A percentile compares a stretch with the other conserved stretches of the same genome.
Evolutionary conservation across 2,888 invertebrate genomes (phyloP).

Genomic region (Hemithea aestivaria): DNA sequence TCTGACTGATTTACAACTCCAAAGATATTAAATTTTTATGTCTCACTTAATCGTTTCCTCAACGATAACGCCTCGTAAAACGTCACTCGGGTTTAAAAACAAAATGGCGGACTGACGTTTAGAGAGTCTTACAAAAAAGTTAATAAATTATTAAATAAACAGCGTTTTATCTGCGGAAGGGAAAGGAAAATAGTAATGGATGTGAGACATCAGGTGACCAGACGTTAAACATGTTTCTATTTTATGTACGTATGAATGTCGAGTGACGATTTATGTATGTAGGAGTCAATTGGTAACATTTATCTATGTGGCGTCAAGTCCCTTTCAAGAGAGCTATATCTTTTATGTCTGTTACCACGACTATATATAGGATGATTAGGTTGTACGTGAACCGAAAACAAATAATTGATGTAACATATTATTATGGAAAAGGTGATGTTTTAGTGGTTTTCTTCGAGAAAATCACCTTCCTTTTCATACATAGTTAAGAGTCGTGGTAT

Average conservation of each 20-base stretch:
- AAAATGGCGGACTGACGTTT: constrained; percentile 31
- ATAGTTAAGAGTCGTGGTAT: no score
- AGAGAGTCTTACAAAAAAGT: constrained; percentile 24
- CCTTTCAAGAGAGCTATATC: no score
- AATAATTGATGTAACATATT: no score
- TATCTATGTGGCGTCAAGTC: no score
- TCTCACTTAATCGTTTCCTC: constrained; percentile 33
- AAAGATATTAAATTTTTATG: constrained; percentile 34
- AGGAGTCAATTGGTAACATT: not conserved
- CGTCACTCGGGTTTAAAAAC: constrained; percentile 26
- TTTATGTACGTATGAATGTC: constrained; percentile 3
- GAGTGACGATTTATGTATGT: constrained; percentile 27
- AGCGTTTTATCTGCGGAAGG: constrained; percentile 19
- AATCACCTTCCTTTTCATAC: no score
- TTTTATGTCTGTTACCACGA: no score
- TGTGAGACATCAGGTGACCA: constrained; percentile 14
- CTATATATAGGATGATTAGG: no score
- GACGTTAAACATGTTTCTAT: constrained; percentile 6
- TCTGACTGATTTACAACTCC: constrained; percentile 30
- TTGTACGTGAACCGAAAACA: no score
- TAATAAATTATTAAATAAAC: constrained; percentile 25
- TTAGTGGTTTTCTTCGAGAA: no score
- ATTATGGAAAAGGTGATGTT: no score
- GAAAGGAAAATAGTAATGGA: constrained; percentile 10
- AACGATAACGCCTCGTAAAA: constrained; percentile 32